Conservation (phyloP, 2,888 invertebrate genomes). For the Habroteleia sp. region DNA sequence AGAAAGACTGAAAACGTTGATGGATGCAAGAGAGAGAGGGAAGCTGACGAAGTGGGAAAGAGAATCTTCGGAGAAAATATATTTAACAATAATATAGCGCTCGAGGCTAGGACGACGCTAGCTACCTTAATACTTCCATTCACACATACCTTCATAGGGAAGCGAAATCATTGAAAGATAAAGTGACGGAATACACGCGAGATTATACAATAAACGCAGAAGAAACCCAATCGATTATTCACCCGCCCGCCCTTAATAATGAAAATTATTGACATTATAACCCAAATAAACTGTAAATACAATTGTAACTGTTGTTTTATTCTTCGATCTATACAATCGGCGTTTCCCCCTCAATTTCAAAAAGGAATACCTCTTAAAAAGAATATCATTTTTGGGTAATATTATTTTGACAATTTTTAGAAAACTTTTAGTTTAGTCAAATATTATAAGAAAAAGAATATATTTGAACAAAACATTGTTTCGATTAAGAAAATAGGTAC, state of each 20-base stretch:
- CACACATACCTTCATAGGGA: conserved; percentile 63
- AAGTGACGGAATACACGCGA: conserved; percentile 52
- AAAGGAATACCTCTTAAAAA: no score
- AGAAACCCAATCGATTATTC: conserved; percentile 69
- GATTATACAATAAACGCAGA: conserved; percentile 68
- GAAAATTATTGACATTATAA: conserved; percentile 77
- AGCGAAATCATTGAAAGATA: conserved; percentile 45
- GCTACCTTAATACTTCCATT: conserved; percentile 76
- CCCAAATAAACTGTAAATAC: conserved; percentile 80
- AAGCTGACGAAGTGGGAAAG: conserved; percentile 55
- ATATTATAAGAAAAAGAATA: no score
- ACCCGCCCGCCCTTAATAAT: conserved; percentile 76
- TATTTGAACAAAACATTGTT: no score
- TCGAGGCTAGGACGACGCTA: conserved; percentile 81
- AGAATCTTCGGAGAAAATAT: conserved; percentile 52
- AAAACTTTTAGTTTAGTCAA: no score
- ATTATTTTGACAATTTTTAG: no score
- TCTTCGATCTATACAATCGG: no score
- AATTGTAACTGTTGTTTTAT: conserved; percentile 70
- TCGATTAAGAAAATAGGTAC: no score
- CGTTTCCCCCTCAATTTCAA: no score
- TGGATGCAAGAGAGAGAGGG: conserved; percentile 54
- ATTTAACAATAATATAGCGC: conserved; percentile 68
- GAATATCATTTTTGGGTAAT: no score
- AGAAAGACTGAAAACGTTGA: conserved; percentile 43